Evolutionary conservation across 92 coral and sea anemone genomes (phyloP).

Genomic region (Epizoanthus stellaris): DNA sequence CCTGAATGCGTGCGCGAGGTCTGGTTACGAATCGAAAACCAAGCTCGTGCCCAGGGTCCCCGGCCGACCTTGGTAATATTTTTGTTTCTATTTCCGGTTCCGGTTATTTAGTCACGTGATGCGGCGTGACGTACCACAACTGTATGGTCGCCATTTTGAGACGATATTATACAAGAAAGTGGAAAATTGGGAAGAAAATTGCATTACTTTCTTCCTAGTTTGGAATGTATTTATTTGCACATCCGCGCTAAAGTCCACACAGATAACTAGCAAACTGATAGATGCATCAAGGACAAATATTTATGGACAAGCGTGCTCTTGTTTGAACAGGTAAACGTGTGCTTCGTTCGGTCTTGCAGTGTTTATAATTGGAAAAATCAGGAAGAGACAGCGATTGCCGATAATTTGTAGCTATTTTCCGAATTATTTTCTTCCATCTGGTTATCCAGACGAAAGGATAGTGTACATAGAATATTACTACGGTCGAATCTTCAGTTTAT

Average conservation of each 20-base stretch:
- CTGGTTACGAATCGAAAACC: no score
- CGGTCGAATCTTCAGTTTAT: neutral
- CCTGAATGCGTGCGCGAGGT: no score
- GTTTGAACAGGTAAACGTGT: neutral
- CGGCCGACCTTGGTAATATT: no score
- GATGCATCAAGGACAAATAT: neutral
- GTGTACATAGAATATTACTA: neutral
- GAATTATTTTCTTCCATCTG: neutral
- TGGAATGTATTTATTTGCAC: neutral
- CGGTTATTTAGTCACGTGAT: slow-evolving; percentile 33
- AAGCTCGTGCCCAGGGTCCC: no score
- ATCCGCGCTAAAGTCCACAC: neutral
- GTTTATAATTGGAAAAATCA: neutral
- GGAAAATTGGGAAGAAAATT: slow-evolving; percentile 17
- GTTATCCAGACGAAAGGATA: neutral
- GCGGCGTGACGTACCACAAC: slow-evolving; percentile 29
- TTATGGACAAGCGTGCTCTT: neutral
- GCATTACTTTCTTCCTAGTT: neutral
- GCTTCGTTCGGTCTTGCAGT: no score
- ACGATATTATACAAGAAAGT: neutral
- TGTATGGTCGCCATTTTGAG: slow-evolving; percentile 36
- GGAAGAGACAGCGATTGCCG: neutral
- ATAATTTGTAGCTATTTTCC: neutral
- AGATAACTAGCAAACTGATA: neutral
- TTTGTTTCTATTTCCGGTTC: neutral